phyloP scores from a whole-genome alignment of 2,888 invertebrate genomes.

The Drosophila fungiperda region DNA sequence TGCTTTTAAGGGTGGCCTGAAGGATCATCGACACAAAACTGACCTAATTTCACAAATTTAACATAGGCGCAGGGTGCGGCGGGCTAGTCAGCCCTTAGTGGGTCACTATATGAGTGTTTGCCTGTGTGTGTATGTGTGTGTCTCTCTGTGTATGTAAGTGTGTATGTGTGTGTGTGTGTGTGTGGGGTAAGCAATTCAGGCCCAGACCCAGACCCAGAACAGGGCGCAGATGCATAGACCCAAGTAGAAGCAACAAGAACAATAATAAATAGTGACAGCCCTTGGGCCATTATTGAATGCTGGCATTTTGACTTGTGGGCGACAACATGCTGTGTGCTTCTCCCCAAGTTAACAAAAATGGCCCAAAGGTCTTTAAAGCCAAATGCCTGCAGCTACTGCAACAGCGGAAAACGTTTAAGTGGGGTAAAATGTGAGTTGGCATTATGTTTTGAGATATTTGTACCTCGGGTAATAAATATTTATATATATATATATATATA shows the following conservation, averaged over 20 bases:
- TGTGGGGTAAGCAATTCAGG: conserved; percentile 20
- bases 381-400: conserved; percentile 12
- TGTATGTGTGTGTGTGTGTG: conserved; percentile 8
- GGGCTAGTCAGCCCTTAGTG: conserved; percentile 60
- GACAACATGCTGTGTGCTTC: conserved; percentile 18
- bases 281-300: conserved; percentile 51
- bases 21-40: conserved; percentile 85
- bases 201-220: conserved; percentile 40
- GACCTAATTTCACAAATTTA: conserved; percentile 85
- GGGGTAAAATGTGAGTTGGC: neutral
- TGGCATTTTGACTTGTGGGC: conserved; percentile 58
- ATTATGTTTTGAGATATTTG: conserved; percentile 6
- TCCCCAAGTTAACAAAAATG: conserved; percentile 31
- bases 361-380: conserved; percentile 33
- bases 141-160: neutral
- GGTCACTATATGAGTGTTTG: conserved; percentile 61
- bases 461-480: neutral
- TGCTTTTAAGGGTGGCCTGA: conserved; percentile 70
- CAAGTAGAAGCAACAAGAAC: conserved; percentile 46
- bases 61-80: conserved; percentile 76
- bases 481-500: neutral
- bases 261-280: conserved; percentile 55
- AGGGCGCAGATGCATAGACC: conserved; percentile 40
- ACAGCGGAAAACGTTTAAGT: conserved; percentile 3
- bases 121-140: conserved; percentile 33